Evolutionary conservation across 2,797 vertebrate genomes (phyloP), one percentile per base, ranked within the genome.

Genomic region (Cetoscarus ocellatus): DNA sequence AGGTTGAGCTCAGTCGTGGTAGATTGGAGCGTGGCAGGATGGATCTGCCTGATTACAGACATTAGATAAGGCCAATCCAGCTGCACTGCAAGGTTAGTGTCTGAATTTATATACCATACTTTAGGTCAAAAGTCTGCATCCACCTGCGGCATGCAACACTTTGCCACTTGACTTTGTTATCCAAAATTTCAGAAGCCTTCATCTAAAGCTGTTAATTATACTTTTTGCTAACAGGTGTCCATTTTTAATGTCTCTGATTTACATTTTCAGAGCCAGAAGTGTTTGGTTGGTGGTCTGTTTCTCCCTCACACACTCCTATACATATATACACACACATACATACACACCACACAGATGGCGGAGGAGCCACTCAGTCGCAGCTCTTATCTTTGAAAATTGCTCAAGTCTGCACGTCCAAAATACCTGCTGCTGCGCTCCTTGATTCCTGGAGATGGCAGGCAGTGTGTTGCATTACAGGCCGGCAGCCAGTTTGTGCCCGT

Each of bases 381-480:
- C 79, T 83, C 85, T 86, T 86, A 88, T 87, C 85, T 87, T 74
- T 71, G 73, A 85, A 86, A 86, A 84, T 78, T 77, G 81, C 75
- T 86, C 80, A 80, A 85, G 86, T 85, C 82, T 82, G 82, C 74
- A 70, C 61, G 39, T 79, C 14, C 34, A 70, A 81, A 89, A 73
- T 79, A 87, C 84, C 85, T 84, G 70, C 76, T 78, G 77, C 75
- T 3, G 47, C 80, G 58, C 73, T 67, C 73, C 77, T 80, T 75
- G 63, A 80, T 69, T 79, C 75, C 66, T 68, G 0, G 27, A 61
- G 73, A 77, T 74, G 75, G 60, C 70, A 61, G 70, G 52, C 73
- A 79, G 65, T 44, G 52, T 36, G 52, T 51, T 51, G 50, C 58
- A 64, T 27, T 27, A 27, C 5, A 70, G 58, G 53, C 72, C 66